These are phyloP conservation scores for Auanema freiburgensis DNA, from an alignment of 2,888 invertebrate species.

Conservation along the genomic window DNA sequence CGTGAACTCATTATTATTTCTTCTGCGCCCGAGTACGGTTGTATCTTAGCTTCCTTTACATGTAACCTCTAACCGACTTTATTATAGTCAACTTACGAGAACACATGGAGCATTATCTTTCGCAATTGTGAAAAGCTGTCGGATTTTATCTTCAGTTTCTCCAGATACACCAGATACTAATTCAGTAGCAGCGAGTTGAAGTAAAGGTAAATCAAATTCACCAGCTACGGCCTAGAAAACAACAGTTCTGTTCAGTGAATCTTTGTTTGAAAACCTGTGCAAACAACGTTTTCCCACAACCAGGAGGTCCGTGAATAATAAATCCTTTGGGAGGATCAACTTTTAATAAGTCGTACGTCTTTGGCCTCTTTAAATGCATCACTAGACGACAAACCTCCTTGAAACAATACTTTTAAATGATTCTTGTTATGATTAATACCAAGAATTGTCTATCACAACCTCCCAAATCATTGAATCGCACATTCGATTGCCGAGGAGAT, in stretches of 20 bases:
- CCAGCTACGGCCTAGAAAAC: conserved; percentile 55
- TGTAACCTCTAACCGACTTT: conserved; percentile 4
- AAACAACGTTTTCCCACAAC: conserved; percentile 76
- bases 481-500: conserved; percentile 26
- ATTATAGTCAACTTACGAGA: conserved; percentile 30
- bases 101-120: conserved; percentile 55
- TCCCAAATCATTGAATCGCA: conserved; percentile 47
- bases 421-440: conserved; percentile 15
- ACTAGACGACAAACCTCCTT: conserved; percentile 53
- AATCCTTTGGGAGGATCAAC: conserved; percentile 86
- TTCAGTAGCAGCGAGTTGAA: conserved; percentile 88
- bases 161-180: conserved; percentile 91
- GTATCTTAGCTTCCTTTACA: background rate
- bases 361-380: conserved; percentile 85
- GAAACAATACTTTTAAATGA: conserved; percentile 10
- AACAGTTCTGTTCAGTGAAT: background rate
- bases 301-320: conserved; percentile 91
- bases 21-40: too few relatives aligned
- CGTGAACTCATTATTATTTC: too few relatives aligned
- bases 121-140: conserved; percentile 87
- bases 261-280: conserved; percentile 27
- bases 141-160: conserved; percentile 88
- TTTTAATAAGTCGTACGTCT: conserved; percentile 82
- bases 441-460: conserved; percentile 53
- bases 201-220: conserved; percentile 78